Evolutionary conservation across 2,113 vertebrate genomes (phyloP).

Genomic region (Dasypus novemcinctus): DNA sequence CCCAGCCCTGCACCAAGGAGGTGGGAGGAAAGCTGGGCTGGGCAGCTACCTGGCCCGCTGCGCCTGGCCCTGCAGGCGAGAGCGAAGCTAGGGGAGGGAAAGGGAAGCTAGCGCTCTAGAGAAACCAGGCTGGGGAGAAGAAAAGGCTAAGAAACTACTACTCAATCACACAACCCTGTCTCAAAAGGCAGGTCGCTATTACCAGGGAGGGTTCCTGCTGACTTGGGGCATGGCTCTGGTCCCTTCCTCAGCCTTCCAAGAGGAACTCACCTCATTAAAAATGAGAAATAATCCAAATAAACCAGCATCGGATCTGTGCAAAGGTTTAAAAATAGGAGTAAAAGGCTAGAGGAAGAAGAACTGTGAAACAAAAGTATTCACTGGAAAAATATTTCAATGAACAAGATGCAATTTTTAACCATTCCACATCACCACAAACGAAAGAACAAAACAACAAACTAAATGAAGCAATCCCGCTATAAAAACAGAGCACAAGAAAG

Average conservation of each 20-base stretch:
- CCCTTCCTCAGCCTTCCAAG: neutral
- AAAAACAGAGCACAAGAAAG: neutral
- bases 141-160: accelerated
- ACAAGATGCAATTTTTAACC: neutral
- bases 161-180: accelerated
- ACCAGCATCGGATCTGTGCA: no score
- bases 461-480: neutral
- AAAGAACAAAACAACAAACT: neutral
- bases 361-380: neutral
- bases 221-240: no score
- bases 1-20: no score
- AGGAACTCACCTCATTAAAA: neutral
- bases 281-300: neutral
- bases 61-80: neutral
- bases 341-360: neutral
- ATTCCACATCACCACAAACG: neutral
- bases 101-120: neutral
- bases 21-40: no score
- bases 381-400: neutral
- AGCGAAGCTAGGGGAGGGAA: no score
- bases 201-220: neutral
- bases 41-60: no score
- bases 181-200: accelerated
- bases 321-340: neutral
- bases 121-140: no score